A percentile compares a stretch with the other conserved stretches of the same genome.
phyloP scores from a whole-genome alignment of 2,113 vertebrate genomes.

The Poicephalus gulielmi region DNA sequence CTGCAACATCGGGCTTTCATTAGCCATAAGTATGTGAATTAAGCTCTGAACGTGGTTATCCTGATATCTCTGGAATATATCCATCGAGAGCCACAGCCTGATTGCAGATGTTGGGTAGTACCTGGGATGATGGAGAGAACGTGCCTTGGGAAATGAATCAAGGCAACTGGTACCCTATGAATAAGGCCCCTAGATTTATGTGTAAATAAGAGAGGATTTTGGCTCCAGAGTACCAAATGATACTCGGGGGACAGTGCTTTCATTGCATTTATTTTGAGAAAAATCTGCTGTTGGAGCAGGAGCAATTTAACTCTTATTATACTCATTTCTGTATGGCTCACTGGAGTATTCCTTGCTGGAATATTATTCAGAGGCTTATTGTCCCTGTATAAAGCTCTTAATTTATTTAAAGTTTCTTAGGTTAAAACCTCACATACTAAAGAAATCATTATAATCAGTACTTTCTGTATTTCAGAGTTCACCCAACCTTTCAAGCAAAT shows the following conservation, averaged over 20 bases:
- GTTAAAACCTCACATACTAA: neutral
- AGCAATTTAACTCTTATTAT: conserved; percentile 48
- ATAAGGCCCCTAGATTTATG: conserved; percentile 27
- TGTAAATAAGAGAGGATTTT: conserved; percentile 26
- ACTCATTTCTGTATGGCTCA: neutral
- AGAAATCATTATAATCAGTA: neutral
- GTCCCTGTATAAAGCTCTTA: neutral
- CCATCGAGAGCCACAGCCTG: neutral
- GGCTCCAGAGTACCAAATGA: neutral
- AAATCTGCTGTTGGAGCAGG: conserved; percentile 19
- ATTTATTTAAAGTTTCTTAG: conserved; percentile 3
- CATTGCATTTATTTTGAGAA: conserved; percentile 39
- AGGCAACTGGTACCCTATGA: conserved; percentile 6
- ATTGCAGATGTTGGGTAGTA: conserved; percentile 11
- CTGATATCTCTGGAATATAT: conserved; percentile 4
- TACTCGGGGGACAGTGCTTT: conserved; percentile 23
- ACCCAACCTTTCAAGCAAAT: neutral
- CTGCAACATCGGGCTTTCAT: neutral
- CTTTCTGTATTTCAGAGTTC: neutral
- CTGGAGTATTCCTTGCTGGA: neutral
- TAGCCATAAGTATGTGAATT: neutral
- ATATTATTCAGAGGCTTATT: neutral
- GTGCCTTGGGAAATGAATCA: neutral
- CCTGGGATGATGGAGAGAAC: neutral
- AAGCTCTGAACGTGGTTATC: neutral